These are phyloP conservation scores for Eulemur coronatus DNA, from an alignment of 2,797 vertebrate genomes.

Conservation along the genomic window DNA sequence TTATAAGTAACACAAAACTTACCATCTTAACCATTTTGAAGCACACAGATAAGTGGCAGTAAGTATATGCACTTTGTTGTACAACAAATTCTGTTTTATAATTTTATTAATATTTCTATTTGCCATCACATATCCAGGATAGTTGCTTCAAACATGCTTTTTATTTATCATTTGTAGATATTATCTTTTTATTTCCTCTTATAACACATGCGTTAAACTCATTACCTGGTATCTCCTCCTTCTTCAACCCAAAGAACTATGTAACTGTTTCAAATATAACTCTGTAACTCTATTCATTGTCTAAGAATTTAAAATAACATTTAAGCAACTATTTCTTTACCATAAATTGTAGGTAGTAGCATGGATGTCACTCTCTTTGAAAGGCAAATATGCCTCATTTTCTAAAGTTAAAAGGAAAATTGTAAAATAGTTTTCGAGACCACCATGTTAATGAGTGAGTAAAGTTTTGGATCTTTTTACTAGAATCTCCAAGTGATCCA, in stretches of 20 bases:
- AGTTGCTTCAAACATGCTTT: not conserved
- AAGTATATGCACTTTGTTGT: not conserved
- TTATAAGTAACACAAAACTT: not conserved
- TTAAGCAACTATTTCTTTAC: not conserved
- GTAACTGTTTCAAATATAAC: not conserved
- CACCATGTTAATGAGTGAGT: not conserved
- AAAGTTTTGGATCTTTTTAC: slow-evolving; percentile 55
- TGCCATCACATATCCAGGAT: not conserved
- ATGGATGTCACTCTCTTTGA: not conserved
- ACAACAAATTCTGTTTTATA: not conserved
- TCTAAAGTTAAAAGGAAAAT: slow-evolving; percentile 55
- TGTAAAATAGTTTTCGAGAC: slow-evolving; percentile 44
- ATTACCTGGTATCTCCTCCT: not conserved
- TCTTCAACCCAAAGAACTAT: not conserved
- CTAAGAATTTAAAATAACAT: not conserved
- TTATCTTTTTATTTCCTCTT: not conserved
- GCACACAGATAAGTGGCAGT: not conserved
- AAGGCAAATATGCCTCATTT: slow-evolving; percentile 65
- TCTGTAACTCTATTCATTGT: not conserved
- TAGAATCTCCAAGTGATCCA: slow-evolving; percentile 7
- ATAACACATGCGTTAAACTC: not conserved
- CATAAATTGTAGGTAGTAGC: not conserved
- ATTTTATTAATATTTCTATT: not conserved
- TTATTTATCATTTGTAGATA: not conserved
- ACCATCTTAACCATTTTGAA: not conserved